Evolutionary conservation across 2,113 vertebrate species (phyloP).

Genomic region (Mandrillus leucophaeus): DNA sequence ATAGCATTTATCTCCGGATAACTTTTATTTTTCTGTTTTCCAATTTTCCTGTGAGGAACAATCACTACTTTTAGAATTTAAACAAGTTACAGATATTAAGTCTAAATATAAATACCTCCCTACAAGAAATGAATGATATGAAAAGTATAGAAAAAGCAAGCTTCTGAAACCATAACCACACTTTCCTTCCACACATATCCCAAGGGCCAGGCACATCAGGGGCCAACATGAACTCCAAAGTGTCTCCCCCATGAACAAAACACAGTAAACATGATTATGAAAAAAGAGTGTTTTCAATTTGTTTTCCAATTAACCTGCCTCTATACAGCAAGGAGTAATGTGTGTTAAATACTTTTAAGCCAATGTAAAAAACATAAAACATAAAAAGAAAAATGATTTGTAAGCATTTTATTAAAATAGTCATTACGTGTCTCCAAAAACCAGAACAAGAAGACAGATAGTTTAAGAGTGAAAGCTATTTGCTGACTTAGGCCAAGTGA

Average conservation of each 20-base stretch:
- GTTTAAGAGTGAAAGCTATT: conserved; percentile 84
- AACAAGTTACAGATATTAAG: neutral
- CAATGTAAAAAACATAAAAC: neutral
- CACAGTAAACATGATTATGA: neutral
- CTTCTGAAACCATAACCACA: neutral
- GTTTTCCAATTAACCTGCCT: neutral
- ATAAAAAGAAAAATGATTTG: conserved; percentile 63
- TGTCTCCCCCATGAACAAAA: neutral
- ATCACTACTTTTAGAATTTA: neutral
- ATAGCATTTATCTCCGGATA: neutral
- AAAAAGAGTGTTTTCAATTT: neutral
- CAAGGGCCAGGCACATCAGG: neutral
- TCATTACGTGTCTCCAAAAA: conserved; percentile 77
- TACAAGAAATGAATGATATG: fast-evolving
- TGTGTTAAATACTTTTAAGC: conserved; percentile 35
- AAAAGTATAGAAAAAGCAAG: neutral
- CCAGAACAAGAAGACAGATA: conserved; percentile 75
- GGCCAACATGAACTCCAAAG: neutral
- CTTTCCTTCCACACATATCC: fast-evolving
- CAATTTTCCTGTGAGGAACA: neutral
- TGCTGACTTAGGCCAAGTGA: conserved; percentile 90
- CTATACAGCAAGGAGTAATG: neutral
- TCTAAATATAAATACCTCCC: neutral
- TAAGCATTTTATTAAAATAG: conserved; percentile 78
- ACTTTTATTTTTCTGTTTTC: neutral